These are phyloP conservation scores for Cryptotis parvus DNA, from an alignment of 2,113 vertebrate genomes.

Conservation along the genomic window DNA sequence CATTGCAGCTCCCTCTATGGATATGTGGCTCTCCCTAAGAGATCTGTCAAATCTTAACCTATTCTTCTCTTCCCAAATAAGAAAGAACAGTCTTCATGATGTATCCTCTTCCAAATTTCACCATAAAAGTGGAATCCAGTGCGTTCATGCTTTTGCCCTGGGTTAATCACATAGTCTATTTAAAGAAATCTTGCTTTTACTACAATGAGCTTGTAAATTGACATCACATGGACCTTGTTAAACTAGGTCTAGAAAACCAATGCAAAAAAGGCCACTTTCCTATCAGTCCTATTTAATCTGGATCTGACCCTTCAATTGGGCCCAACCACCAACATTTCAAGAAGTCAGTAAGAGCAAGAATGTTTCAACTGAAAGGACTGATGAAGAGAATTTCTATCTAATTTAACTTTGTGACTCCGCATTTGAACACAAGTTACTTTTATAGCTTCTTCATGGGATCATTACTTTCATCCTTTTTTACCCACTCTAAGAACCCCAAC, in stretches of 20 bases:
- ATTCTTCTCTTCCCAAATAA: conserved; percentile 90
- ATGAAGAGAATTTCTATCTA: background rate
- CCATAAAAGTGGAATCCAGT: conserved; percentile 92
- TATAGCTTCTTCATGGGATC: background rate
- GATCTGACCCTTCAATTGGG: background rate
- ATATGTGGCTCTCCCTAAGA: conserved; percentile 54
- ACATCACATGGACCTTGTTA: background rate
- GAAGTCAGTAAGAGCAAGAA: background rate
- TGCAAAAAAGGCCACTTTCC: background rate
- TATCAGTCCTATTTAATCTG: background rate
- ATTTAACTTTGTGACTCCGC: background rate
- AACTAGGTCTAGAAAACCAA: background rate
- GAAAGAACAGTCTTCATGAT: conserved; percentile 90
- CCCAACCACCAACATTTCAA: background rate
- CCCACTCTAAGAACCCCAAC: background rate
- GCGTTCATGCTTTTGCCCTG: conserved; percentile 91
- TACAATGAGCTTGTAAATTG: background rate
- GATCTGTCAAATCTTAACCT: background rate
- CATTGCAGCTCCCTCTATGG: background rate
- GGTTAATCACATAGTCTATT: conserved; percentile 90
- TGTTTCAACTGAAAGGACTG: background rate
- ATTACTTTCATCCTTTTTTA: background rate
- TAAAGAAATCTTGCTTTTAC: conserved; percentile 69
- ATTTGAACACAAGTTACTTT: background rate
- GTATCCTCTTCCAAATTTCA: conserved; percentile 91